A percentile compares a stretch with the other conserved stretches of the same genome.
phyloP scores from a whole-genome alignment of 1,140 invertebrate species.

The Drosophila parabipectinata region DNA sequence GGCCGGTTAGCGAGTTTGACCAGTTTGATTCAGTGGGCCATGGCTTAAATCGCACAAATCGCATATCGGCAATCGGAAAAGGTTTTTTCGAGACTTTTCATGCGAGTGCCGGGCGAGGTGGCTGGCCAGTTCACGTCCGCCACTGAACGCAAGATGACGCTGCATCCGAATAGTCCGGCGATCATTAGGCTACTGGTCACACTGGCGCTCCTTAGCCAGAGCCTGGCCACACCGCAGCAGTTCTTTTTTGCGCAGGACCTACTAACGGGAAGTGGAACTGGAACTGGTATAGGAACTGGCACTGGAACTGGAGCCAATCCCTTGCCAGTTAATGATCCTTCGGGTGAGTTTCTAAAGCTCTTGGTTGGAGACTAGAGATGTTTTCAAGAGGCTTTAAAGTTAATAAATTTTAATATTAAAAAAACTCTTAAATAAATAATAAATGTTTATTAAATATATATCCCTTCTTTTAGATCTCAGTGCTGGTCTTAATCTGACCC shows the following conservation, averaged over 20 bases:
- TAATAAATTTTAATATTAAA: too few relatives aligned
- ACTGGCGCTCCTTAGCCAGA: constrained; percentile 9
- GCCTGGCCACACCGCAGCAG: constrained; percentile 18
- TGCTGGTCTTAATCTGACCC: constrained; percentile 62
- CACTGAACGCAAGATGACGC: constrained; percentile 38
- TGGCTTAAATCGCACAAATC: constrained; percentile 36
- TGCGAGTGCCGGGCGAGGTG: constrained; percentile 6
- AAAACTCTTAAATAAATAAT: neutral
- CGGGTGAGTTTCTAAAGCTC: constrained; percentile 41
- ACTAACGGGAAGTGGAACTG: constrained; percentile 2
- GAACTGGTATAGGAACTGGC: constrained; percentile 1
- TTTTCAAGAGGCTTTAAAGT: neutral
- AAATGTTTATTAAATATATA: neutral
- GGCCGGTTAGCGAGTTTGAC: constrained; percentile 50
- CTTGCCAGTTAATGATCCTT: constrained; percentile 56
- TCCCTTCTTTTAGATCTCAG: constrained; percentile 77
- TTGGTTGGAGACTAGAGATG: neutral
- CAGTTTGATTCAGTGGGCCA: constrained; percentile 51
- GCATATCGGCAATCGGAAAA: constrained; percentile 60
- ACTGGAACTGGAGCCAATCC: neutral
- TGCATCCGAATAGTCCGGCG: neutral
- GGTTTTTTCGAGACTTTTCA: constrained; percentile 71
- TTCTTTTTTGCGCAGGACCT: constrained; percentile 17
- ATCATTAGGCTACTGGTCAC: neutral
- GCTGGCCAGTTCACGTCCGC: constrained; percentile 38